Conservation (phyloP, 2,888 invertebrate species). For the Clivina fossor region DNA sequence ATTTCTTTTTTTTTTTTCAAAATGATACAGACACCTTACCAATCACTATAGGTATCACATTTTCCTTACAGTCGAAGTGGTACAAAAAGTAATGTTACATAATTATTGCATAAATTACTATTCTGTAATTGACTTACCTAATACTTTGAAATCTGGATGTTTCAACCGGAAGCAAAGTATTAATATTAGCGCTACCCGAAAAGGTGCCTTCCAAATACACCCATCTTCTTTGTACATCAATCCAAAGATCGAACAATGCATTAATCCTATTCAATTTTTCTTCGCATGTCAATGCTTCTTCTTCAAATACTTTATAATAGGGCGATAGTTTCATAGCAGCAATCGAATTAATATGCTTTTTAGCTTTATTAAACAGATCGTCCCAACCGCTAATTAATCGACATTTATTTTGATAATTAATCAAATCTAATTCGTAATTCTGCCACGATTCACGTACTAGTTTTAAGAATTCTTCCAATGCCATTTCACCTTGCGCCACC, state of each 20-base stretch:
- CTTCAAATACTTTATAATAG: slow-evolving; percentile 98
- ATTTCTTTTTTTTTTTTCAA: not conserved
- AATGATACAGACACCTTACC: slow-evolving; percentile 50
- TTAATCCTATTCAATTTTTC: slow-evolving; percentile 98
- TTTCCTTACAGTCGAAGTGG: too few relatives aligned
- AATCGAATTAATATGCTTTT: slow-evolving; percentile 99
- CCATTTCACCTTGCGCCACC: slow-evolving; percentile 99
- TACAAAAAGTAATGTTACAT: too few relatives aligned
- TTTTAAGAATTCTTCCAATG: slow-evolving; percentile 97
- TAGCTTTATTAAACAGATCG: slow-evolving; percentile 99
- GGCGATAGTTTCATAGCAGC: slow-evolving; percentile 99
- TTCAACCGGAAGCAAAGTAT: slow-evolving; percentile 93
- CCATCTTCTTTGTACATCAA: slow-evolving; percentile 99
- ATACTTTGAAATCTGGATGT: slow-evolving; percentile 97
- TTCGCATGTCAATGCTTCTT: slow-evolving; percentile 98
- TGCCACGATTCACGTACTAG: slow-evolving; percentile 99
- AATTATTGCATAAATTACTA: too few relatives aligned
- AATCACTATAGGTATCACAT: too few relatives aligned
- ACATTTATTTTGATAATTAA: slow-evolving; percentile 99
- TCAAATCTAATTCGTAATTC: slow-evolving; percentile 94
- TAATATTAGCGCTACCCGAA: slow-evolving; percentile 98
- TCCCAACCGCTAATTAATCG: slow-evolving; percentile 99
- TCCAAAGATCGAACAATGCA: slow-evolving; percentile 99
- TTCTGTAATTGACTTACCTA: too few relatives aligned
- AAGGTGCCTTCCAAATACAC: slow-evolving; percentile 99